Percentiles rank a stretch among this genome's conserved stretches.
phyloP scores from a whole-genome alignment of 2,888 invertebrate genomes.

The Taenaris catops region DNA sequence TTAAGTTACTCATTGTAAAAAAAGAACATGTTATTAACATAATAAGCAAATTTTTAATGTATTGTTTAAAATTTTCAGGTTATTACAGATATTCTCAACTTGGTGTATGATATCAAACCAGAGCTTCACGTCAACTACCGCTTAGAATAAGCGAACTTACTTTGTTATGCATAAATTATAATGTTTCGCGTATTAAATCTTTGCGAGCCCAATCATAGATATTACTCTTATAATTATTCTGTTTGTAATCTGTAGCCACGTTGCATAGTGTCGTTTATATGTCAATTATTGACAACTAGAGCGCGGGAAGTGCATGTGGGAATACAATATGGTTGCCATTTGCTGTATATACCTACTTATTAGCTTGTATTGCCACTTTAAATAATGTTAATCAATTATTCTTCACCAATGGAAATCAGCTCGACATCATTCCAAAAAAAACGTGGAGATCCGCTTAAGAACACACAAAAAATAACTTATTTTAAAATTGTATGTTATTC shows the following conservation, averaged over 20 bases:
- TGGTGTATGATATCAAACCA: conserved; percentile 95
- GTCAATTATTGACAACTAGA: conserved; percentile 14
- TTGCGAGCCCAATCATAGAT: conserved; percentile 45
- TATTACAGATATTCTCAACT: conserved; percentile 87
- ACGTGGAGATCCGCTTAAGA: conserved; percentile 46
- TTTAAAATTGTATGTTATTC: conserved; percentile 60
- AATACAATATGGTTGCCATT: conserved; percentile 20
- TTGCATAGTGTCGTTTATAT: conserved; percentile 15
- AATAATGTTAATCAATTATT: conserved; percentile 27
- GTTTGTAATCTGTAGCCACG: conserved; percentile 35
- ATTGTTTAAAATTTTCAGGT: conserved; percentile 75
- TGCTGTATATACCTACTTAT: conserved; percentile 35
- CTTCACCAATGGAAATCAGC: conserved; percentile 47
- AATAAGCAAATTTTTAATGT: too few species aligned
- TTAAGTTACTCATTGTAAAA: too few species aligned
- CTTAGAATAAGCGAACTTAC: conserved; percentile 38
- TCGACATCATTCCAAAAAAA: conserved; percentile 69
- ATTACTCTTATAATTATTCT: conserved; percentile 43
- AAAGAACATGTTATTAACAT: too few species aligned
- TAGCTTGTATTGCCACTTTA: conserved; percentile 32
- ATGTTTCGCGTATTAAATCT: conserved; percentile 27
- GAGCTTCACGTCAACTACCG: conserved; percentile 95
- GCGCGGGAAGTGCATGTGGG: conserved; percentile 16
- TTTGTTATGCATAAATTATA: conserved; percentile 22
- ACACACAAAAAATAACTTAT: conserved; percentile 38